Conservation (phyloP, 2,797 vertebrate genomes). For the Cottoperca gobio region DNA sequence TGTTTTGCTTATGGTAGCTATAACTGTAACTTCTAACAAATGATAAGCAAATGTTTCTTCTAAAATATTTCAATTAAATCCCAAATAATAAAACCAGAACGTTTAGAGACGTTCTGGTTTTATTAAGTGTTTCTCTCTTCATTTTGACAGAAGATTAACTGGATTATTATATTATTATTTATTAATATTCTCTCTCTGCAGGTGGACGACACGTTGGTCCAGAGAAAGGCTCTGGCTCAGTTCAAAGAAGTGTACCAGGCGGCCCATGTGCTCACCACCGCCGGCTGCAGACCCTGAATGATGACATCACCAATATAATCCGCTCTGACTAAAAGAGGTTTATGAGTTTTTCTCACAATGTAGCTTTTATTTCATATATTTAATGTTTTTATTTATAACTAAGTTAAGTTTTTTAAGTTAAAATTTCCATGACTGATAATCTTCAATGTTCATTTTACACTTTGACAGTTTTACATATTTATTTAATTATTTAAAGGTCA, state of each 20-base stretch:
- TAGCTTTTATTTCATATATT: background rate
- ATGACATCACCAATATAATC: background rate
- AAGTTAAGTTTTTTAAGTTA: background rate
- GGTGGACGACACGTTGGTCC: constrained; percentile 49
- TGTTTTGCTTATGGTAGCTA: too few species aligned
- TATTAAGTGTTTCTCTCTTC: too few species aligned
- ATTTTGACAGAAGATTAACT: too few species aligned
- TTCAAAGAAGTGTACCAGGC: constrained; percentile 44
- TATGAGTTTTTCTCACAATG: too few species aligned
- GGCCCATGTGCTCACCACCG: constrained; percentile 6
- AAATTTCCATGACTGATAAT: background rate
- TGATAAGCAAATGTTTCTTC: too few species aligned
- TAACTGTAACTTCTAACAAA: too few species aligned
- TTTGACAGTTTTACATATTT: constrained; percentile 39
- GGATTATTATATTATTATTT: background rate
- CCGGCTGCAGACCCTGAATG: background rate
- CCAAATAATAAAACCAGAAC: too few species aligned
- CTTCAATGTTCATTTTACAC: constrained; percentile 4
- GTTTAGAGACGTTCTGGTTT: too few species aligned
- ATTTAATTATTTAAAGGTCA: constrained; percentile 47
- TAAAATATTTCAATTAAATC: too few species aligned
- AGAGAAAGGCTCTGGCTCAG: constrained; percentile 69
- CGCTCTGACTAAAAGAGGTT: background rate
- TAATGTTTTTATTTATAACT: constrained; percentile 22
- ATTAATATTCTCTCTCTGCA: constrained; percentile 24